These are phyloP conservation scores for Trachymyrmex cornetzi DNA, from an alignment of 1,140 invertebrate genomes.

Conservation along the genomic window DNA sequence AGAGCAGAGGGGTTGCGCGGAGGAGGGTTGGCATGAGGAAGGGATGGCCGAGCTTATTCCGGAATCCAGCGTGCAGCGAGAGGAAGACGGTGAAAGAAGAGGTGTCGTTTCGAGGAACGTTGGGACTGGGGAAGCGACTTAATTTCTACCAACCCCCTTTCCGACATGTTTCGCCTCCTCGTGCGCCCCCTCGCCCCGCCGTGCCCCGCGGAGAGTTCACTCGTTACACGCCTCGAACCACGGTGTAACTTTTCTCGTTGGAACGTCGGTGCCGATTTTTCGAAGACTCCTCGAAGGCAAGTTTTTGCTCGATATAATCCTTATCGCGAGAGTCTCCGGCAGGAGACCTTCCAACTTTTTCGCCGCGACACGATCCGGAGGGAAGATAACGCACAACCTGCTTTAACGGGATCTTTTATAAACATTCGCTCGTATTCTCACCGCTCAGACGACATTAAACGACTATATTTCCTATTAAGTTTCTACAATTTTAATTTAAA, in stretches of 20 bases:
- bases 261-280: constrained; percentile 55
- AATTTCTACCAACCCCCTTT: constrained; percentile 81
- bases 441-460: neutral
- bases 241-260: constrained; percentile 70
- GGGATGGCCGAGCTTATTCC: constrained; percentile 81
- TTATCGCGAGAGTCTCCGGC: constrained; percentile 40
- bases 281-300: constrained; percentile 39
- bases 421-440: constrained; percentile 32
- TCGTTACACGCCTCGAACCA: constrained; percentile 79
- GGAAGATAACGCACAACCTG: constrained; percentile 22
- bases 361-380: constrained; percentile 29
- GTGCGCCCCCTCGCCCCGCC: constrained; percentile 52
- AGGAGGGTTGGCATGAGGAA: constrained; percentile 63
- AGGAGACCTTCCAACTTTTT: constrained; percentile 44
- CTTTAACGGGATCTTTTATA: constrained; percentile 44
- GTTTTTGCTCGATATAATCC: constrained; percentile 56
- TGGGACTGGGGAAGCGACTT: constrained; percentile 79
- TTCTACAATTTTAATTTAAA: neutral
- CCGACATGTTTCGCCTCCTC: constrained; percentile 29
- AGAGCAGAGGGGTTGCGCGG: neutral
- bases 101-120: constrained; percentile 73
- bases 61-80: constrained; percentile 81
- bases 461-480: neutral
- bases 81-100: constrained; percentile 73
- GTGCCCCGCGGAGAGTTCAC: constrained; percentile 62